Percentiles rank a stretch among this genome's conserved stretches.
Evolutionary conservation across 2,888 invertebrate species (phyloP).

Genomic region (Apocheima hispidaria): DNA sequence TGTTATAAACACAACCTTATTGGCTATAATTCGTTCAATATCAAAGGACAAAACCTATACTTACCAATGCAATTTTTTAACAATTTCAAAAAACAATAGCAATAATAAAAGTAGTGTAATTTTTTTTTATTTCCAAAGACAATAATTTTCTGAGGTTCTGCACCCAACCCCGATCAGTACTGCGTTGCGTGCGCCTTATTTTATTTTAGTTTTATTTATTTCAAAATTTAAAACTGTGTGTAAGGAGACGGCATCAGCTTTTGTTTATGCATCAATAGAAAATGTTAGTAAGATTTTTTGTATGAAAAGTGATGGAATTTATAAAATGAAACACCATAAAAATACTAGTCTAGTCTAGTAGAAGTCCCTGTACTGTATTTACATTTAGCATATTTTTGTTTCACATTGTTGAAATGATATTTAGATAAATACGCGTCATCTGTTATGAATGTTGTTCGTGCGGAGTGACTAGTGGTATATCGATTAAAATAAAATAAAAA

Average conservation of each 20-base stretch:
- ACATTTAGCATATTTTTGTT: slow-evolving; percentile 46
- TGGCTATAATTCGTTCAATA: no score
- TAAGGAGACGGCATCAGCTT: not conserved
- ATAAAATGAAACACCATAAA: slow-evolving; percentile 42
- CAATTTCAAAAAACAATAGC: no score
- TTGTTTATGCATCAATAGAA: no score
- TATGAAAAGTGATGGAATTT: not conserved
- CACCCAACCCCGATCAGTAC: no score
- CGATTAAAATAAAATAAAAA: slow-evolving; percentile 45
- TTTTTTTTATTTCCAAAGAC: no score
- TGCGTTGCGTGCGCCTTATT: no score
- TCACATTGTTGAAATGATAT: slow-evolving; percentile 53
- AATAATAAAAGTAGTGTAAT: no score
- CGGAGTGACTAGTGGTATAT: slow-evolving; percentile 52
- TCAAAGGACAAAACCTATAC: no score
- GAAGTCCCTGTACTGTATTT: slow-evolving; percentile 55
- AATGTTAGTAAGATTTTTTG: not conserved
- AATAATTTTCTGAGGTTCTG: no score
- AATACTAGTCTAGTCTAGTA: slow-evolving; percentile 63
- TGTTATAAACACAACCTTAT: no score
- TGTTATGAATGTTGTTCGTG: slow-evolving; percentile 51
- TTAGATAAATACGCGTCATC: slow-evolving; percentile 43
- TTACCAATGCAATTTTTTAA: no score
- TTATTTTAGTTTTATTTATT: no score
- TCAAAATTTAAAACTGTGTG: not conserved